phyloP scores from a whole-genome alignment of 2,888 invertebrate species.

The Miltochrista miniata region DNA sequence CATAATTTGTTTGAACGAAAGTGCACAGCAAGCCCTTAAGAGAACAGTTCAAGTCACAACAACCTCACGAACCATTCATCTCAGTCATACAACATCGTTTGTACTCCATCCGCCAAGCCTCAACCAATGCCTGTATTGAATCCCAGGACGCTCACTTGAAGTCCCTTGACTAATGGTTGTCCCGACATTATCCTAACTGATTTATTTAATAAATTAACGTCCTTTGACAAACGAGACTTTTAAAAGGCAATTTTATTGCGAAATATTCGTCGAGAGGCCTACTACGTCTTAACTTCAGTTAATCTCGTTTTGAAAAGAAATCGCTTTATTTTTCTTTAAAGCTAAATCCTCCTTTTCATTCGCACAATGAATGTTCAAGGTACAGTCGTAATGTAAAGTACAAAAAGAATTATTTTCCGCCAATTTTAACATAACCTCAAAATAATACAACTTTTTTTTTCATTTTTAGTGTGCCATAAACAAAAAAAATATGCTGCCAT shows the following conservation, averaged over 20 bases:
- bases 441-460: conserved; percentile 42
- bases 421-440: conserved; percentile 51
- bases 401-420: conserved; percentile 50
- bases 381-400: conserved; percentile 40
- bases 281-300: conserved; percentile 42
- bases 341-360: conserved; percentile 46
- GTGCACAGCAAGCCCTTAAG: conserved; percentile 48
- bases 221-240: conserved; percentile 64
- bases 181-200: conserved; percentile 61
- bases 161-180: conserved; percentile 71
- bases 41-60: conserved; percentile 43
- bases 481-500: conserved; percentile 43
- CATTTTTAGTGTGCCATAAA: conserved; percentile 37
- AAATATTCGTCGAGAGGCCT: conserved; percentile 37
- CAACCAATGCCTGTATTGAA: conserved; percentile 59
- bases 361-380: conserved; percentile 28
- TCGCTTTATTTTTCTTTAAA: conserved; percentile 38
- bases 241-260: conserved; percentile 56
- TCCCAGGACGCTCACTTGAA: conserved; percentile 49
- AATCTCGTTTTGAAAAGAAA: conserved; percentile 35
- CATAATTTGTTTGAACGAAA: conserved; percentile 12
- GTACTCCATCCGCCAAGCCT: conserved; percentile 50
- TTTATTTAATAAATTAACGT: conserved; percentile 79
- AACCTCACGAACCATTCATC: conserved; percentile 57
- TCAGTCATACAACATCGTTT: conserved; percentile 71